phyloP scores from a whole-genome alignment of 2,888 invertebrate genomes.

The Sepioteuthis lessoniana region DNA sequence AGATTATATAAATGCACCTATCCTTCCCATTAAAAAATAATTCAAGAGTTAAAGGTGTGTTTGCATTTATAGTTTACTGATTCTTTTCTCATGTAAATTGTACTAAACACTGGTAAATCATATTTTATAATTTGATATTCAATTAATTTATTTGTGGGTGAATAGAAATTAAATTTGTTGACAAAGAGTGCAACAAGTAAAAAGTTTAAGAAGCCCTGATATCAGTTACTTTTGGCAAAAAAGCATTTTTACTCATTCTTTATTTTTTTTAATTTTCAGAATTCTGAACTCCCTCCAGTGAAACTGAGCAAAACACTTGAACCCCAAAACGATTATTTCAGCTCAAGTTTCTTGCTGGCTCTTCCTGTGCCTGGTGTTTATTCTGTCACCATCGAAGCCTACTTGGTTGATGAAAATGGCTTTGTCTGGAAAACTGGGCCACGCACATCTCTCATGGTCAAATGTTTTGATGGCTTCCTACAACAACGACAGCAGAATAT shows the following conservation, averaged over 20 bases:
- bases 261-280: constrained; percentile 56
- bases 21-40: no score
- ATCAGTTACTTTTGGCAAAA: no score
- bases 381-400: constrained; percentile 86
- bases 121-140: no score
- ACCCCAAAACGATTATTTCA: constrained; percentile 94
- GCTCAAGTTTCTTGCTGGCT: constrained; percentile 89
- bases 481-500: constrained; percentile 62
- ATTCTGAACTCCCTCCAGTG: constrained; percentile 64
- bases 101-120: no score
- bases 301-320: constrained; percentile 86
- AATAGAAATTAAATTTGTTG: no score
- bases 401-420: constrained; percentile 86
- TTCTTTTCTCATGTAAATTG: no score
- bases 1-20: no score
- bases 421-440: constrained; percentile 94
- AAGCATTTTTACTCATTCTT: background rate
- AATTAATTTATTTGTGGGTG: no score
- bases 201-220: no score
- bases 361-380: constrained; percentile 80
- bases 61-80: no score
- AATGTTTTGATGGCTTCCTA: constrained; percentile 81
- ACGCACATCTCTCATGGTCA: constrained; percentile 83
- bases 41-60: no score
- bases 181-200: no score